phyloP scores from a whole-genome alignment of 2,797 vertebrate species.

The Fundulus diaphanus region DNA sequence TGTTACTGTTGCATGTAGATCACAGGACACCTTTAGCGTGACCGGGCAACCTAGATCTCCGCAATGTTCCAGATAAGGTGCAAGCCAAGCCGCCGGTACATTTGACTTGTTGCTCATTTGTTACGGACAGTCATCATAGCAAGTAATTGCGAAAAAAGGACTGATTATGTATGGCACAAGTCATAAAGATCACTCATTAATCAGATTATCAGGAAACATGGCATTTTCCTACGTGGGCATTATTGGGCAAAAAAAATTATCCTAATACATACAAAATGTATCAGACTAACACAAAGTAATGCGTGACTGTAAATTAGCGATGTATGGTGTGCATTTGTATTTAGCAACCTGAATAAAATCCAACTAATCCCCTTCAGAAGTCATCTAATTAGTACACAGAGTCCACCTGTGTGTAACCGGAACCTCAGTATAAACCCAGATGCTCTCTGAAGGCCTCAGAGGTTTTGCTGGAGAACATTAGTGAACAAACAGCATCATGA shows the following conservation, averaged over 20 bases:
- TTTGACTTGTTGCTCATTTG: constrained; percentile 24
- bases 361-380: not conserved
- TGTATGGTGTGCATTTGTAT: not conserved
- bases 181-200: not conserved
- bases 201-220: not conserved
- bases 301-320: not conserved
- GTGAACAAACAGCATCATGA: not conserved
- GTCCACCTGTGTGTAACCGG: not conserved
- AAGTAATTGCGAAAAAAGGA: not conserved
- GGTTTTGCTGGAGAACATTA: not conserved
- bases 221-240: not conserved
- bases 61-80: constrained; percentile 48
- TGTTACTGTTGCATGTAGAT: constrained; percentile 47
- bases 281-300: not conserved
- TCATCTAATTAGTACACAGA: not conserved
- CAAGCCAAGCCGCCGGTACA: constrained; percentile 43
- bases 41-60: constrained; percentile 46
- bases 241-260: no score
- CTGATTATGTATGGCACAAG: not conserved
- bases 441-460: not conserved
- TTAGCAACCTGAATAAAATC: not conserved
- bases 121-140: constrained; percentile 15
- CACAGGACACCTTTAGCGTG: constrained; percentile 39
- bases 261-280: not conserved
- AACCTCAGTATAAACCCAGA: not conserved